Conservation (phyloP, 1,140 invertebrate genomes). For the Apis cerana region DNA sequence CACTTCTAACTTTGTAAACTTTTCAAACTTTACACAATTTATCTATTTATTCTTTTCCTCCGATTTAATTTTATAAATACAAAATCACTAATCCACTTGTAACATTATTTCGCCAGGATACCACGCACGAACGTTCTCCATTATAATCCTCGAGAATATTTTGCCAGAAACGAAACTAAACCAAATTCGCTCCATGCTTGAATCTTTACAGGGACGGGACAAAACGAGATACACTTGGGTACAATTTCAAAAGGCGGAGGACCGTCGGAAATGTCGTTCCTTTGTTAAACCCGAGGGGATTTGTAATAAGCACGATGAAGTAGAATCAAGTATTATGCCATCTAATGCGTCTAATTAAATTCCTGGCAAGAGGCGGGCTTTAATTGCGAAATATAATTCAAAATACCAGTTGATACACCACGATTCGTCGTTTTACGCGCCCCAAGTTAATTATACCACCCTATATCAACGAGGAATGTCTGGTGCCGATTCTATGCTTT, state of each 20-base stretch:
- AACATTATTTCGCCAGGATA: too few species aligned
- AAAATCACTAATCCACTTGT: too few species aligned
- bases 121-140: too few species aligned
- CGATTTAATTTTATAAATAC: too few species aligned
- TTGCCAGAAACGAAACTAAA: too few species aligned
- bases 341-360: slow-evolving; percentile 52
- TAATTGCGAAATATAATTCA: slow-evolving; percentile 51
- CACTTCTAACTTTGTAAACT: too few species aligned
- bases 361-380: slow-evolving; percentile 20
- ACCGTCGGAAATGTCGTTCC: slow-evolving; percentile 36
- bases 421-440: not conserved
- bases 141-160: too few species aligned
- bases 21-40: too few species aligned
- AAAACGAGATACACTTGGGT: not conserved
- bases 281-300: slow-evolving; percentile 37
- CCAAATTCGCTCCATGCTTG: too few species aligned
- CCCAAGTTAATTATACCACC: slow-evolving; percentile 9
- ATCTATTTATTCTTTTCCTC: too few species aligned
- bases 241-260: slow-evolving; percentile 42
- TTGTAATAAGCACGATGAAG: slow-evolving; percentile 46
- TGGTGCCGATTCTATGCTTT: not conserved
- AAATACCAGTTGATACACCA: slow-evolving; percentile 27
- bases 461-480: not conserved
- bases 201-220: slow-evolving; percentile 24
- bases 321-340: slow-evolving; percentile 48